Evolutionary conservation across 2,113 vertebrate species (phyloP), one percentile per base, ranked within the genome.

Genomic region (Eublepharis macularius): DNA sequence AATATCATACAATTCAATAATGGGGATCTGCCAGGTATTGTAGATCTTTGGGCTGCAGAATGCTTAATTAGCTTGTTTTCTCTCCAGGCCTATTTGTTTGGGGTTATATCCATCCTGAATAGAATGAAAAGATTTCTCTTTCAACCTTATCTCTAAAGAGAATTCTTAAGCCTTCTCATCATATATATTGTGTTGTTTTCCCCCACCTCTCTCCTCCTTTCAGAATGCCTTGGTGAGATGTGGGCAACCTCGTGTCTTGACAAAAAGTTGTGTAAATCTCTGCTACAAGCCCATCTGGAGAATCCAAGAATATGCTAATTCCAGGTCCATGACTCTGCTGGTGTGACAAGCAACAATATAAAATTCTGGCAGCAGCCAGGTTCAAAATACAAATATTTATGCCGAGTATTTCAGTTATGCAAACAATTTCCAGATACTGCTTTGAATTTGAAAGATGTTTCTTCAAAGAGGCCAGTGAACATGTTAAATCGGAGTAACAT

Each of bases 291-390:
- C 83, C 91, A 93, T 85, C 57, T 87, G 76, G 85, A 92, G 7
- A 74, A 87, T 86, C 88, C 83, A 83, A 90, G 36, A 77, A 54
- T 86, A 91, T 91, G 86, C 60, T 87, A 87, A 95, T 92, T 90
- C 81, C 80, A 81, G 70, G 14, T 65, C 54, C 39, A 4, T 34
- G 69, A 36, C n/a, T 92, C 86, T 76, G 41, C 32, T 74, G 9
- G 4, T 83, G 21, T 88, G 76, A 88, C 41, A 87, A 87, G 17
- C 0, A 0, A 86, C 73, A 47, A 47, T 89, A 80, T 85, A 95
- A 94, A 93, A 93, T 88, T 81, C 86, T 89, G 76, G 83, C 36
- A 80, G 65, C 84, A 87, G 34, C 65, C 78, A 85, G 81, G 45
- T n/a, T 85, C 72, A 88, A 94, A 90, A 91, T 83, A 49, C 76